Base-by-base conservation (phyloP, 2,797 vertebrate genomes). In the Phrynocephalus vlangalii region DNA sequence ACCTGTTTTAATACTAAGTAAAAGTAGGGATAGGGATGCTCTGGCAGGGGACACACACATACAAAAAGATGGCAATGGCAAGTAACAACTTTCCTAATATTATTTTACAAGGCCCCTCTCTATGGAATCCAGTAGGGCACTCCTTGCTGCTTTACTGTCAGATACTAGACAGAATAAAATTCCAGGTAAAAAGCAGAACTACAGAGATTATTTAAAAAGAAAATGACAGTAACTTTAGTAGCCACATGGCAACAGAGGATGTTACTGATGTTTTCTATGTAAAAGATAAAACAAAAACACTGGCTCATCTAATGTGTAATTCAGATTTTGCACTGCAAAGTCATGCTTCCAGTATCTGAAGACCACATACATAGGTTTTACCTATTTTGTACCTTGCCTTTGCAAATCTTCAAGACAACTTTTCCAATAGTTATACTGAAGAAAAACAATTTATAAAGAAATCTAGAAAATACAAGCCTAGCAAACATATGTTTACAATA, bases 361-460 rank as follows among this genome's bases (percentile, higher is more conserved):
- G 82, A 95, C 44, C 0, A 0, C 18, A 78, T 50, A 77, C 44
- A 71, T 85, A 88, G 44, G 87, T 89, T 87, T 84, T 86, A 24
- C 66, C 63, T 48, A 90, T 95, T 96, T 96, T 91, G 95, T 95
- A 96, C 94, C 94, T 93, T 63, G 96, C 94, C 94, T 95, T 94
- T 95, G 24, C 88, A 95, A 94, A 91, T 95, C 91, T 95, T 93
- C 94, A 92, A 92, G 82, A 95, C 88, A 91, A 92, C 92, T 93
- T 95, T 95, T 94, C 93, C 89, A 91, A 93, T 92, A 93, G 81
- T 88, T 92, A 93, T 92, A 91, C 28, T 88, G 83, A 94, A 90
- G 88, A 72, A 87, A 94, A 83, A 44, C 88, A 86, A 89, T 94
- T 95, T 88, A 87, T 79, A 87, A 87, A 91, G 93, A 96, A 91